Conservation (phyloP, 2,888 invertebrate genomes). For the Himalopsyche japonica region DNA sequence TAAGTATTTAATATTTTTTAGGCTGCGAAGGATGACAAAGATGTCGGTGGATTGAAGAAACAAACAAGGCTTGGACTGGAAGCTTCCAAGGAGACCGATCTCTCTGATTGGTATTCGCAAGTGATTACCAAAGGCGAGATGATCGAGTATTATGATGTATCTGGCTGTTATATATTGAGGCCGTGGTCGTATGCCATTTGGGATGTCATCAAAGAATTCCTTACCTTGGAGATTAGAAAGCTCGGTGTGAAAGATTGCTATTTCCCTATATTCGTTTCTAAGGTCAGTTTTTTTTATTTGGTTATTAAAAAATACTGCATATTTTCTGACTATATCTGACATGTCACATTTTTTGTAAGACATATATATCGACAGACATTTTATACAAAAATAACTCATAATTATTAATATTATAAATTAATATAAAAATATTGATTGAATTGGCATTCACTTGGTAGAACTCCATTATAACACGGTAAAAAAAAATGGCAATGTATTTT, state of each 20-base stretch:
- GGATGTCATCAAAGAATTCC: constrained; percentile 86
- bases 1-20: constrained; percentile 16
- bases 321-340: neutral
- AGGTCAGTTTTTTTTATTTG: constrained; percentile 45
- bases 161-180: constrained; percentile 97
- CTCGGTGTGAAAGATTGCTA: constrained; percentile 96
- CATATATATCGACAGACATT: too few relatives aligned
- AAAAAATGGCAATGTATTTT: too few relatives aligned
- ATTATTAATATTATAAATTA: too few relatives aligned
- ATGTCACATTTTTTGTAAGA: too few relatives aligned
- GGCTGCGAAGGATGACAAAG: constrained; percentile 50
- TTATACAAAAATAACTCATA: too few relatives aligned
- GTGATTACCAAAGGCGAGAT: constrained; percentile 78
- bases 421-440: too few relatives aligned
- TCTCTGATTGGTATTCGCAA: constrained; percentile 98
- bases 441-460: too few relatives aligned
- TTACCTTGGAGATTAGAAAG: constrained; percentile 84
- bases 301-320: neutral
- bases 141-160: constrained; percentile 99
- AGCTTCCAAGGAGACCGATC: constrained; percentile 87
- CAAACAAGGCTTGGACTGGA: constrained; percentile 93
- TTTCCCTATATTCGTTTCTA: constrained; percentile 98
- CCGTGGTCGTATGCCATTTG: constrained; percentile 98
- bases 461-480: too few relatives aligned
- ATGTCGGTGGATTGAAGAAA: constrained; percentile 71